Evolutionary conservation across 2,797 vertebrate species (phyloP).

Genomic region (Alcedo quadribrachys): DNA sequence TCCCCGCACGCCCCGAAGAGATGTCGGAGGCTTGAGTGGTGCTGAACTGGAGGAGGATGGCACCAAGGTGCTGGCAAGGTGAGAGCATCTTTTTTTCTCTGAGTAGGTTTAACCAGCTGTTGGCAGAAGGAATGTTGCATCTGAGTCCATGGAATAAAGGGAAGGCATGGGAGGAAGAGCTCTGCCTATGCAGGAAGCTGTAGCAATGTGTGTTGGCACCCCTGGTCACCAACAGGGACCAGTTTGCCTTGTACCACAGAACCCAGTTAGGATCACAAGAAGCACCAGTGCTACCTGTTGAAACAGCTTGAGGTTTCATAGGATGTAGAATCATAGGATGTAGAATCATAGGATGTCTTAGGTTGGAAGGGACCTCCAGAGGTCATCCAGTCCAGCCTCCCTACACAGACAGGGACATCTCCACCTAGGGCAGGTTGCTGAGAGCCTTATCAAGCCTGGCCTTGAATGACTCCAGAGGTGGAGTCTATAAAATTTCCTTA

Average conservation of each 20-base stretch:
- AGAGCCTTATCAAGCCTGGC: no score
- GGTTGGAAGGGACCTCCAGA: no score
- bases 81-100: accelerated
- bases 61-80: neutral
- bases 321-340: no score
- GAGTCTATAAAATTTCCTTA: neutral
- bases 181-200: neutral
- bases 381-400: no score
- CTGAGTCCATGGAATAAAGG: neutral
- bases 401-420: no score
- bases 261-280: neutral
- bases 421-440: no score
- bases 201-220: accelerated
- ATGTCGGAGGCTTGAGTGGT: neutral
- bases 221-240: accelerated
- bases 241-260: accelerated
- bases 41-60: neutral
- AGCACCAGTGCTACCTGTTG: neutral
- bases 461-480: no score
- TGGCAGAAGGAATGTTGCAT: neutral
- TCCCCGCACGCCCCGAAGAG: accelerated
- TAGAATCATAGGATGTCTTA: no score
- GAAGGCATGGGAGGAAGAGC: neutral
- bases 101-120: neutral
- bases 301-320: neutral